These are phyloP conservation scores for Gopherus flavomarginatus DNA, from an alignment of 2,113 vertebrate species.

Conservation along the genomic window DNA sequence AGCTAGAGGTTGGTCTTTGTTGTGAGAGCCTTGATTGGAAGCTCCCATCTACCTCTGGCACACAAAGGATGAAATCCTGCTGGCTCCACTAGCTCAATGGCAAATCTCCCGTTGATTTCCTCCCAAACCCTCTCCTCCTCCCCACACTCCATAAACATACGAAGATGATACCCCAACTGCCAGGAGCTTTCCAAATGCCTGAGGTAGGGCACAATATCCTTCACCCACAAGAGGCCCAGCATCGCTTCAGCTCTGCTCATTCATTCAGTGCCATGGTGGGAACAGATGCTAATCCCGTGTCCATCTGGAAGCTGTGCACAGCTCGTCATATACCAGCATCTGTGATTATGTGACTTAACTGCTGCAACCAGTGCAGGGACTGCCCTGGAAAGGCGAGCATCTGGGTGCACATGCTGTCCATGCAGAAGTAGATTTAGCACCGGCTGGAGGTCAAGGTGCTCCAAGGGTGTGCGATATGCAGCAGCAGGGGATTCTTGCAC, in stretches of 20 bases:
- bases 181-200: too few relatives aligned
- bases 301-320: not conserved
- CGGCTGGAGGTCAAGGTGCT: not conserved
- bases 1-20: not conserved
- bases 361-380: not conserved
- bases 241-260: not conserved
- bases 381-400: not conserved
- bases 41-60: not conserved
- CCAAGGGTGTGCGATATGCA: not conserved
- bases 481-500: not conserved
- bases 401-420: not conserved
- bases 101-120: not conserved
- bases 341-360: not conserved
- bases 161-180: too few relatives aligned
- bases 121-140: too few relatives aligned
- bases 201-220: too few relatives aligned
- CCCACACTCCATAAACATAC: too few relatives aligned
- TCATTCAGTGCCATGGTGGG: not conserved
- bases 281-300: not conserved
- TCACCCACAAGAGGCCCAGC: not conserved
- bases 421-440: not conserved
- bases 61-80: too few relatives aligned
- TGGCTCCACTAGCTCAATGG: not conserved
- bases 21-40: not conserved
- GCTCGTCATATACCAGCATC: not conserved